Evolutionary conservation across 2,888 invertebrate genomes (phyloP).

Genomic region (Agriopis marginaria): DNA sequence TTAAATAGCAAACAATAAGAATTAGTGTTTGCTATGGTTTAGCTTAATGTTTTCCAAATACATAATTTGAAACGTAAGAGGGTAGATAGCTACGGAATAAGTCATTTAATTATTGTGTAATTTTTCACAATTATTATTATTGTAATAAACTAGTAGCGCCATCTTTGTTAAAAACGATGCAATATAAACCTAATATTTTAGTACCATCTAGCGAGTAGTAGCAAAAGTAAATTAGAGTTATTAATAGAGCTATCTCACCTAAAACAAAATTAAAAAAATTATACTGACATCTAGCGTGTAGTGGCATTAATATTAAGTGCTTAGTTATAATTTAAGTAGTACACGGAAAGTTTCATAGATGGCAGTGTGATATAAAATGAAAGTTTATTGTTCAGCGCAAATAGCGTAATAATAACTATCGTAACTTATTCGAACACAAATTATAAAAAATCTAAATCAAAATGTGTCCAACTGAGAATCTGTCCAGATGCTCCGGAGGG

Average conservation of each 20-base stretch:
- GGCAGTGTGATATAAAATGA: conserved; percentile 1
- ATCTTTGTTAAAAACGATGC: conserved; percentile 32
- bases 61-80: no score
- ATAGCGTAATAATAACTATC: no score
- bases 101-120: no score
- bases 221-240: not conserved
- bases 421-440: no score
- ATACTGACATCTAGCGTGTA: not conserved
- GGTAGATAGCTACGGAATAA: no score
- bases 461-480: no score
- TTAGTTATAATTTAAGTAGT: not conserved
- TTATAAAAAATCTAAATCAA: no score
- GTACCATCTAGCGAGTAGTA: conserved; percentile 37
- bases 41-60: no score
- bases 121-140: not conserved
- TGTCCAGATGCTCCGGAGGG: no score
- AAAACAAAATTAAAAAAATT: not conserved
- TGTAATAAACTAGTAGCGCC: conserved; percentile 34
- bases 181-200: not conserved
- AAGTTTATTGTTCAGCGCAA: no score
- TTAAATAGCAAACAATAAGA: no score
- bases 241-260: not conserved
- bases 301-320: not conserved
- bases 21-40: no score
- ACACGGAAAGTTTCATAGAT: not conserved